Evolutionary conservation across 2,113 vertebrate genomes (phyloP), one percentile per base, ranked within the genome.

Genomic region (Pitta sordida): DNA sequence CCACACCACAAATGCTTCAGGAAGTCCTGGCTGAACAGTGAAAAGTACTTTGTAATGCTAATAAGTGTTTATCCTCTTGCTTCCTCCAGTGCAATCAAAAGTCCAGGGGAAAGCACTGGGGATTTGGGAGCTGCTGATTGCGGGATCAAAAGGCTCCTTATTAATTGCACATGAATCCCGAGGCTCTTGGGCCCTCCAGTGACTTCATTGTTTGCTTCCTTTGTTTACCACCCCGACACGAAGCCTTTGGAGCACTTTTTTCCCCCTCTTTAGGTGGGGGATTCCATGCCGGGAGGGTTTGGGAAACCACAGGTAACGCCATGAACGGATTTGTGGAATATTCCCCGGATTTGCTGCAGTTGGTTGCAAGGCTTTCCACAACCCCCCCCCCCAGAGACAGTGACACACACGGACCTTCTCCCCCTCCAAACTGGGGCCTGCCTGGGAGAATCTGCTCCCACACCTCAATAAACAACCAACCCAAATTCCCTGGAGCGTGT

Each of bases 91-190:
- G n/a, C 70, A 93, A 95, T 94, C 90, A 88, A 91, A 56, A 3
- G 21, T 48, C 36, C 53, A 83, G 88, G 83, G n/a, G 80, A 92
- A 64, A 83, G 77, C 86, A 95, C 71, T n/a, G 71, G 95, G 94
- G 58, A n/a, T 79, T 77, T 48, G 7, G 34, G 53, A 85, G 80
- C 56, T 65, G 88, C 74, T 94, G 92, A 91, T 68, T 81, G 79
- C 64, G 62, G 60, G 79, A 96, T 95, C 94, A 94, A 95, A 97
- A 95, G 91, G 41, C 18, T 77, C 13, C 19, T 93, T 93, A 95
- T 96, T 94, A 93, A 96, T 71, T 82, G 77, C 94, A 94, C n/a
- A 77, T 94, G 96, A 90, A 94, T 68, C 59, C n/a, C 13, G 56
- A 55, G 68, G 78, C 32, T 71, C 63, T 36, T 41, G 86, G 82